Base-by-base conservation (phyloP, 2,888 invertebrate genomes). In the Hartigia nigra region DNA sequence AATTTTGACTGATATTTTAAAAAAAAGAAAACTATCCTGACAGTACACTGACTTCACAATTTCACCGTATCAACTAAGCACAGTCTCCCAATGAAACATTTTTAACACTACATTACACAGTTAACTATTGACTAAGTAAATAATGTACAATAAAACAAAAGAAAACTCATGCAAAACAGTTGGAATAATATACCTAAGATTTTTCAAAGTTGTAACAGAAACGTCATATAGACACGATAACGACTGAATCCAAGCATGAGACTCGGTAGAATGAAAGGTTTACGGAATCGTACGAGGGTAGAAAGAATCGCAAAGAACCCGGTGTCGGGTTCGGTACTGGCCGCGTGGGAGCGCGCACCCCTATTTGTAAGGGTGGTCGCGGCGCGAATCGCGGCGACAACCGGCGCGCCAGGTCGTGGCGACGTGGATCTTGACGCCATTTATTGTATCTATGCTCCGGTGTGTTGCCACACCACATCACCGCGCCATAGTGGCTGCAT, bases 361-460 rank as follows among this genome's bases (percentile, higher is more conserved):
- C 84, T 86, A 87, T 87, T 86, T 87, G 86, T 87, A 86, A 86
- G 86, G 86, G 86, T 83, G 80, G 83, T 81, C 82, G 77, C 74
- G 83, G 84, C 84, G 87, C 86, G 87, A 87, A 88, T 81, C 85
- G 86, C 86, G 39, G 39, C 39, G 85, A 85, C 85, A 84, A 84
- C 82, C 84, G 86, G 85, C 86, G 86, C 86, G 85, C 84, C 84
- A 81, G 86, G 82, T 85, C 86, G 85, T 87, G 88, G 88, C 89
- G 89, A 88, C 89, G 88, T 86, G 83, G 88, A 86, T 88, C 89
- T 89, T 88, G 89, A 89, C 89, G 89, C 89, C 89, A 86, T 86
- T 88, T 85, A 85, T 84, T 83, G 84, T 84, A 85, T 83, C 84
- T 84, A 72, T 80, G 77, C 78, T 81, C 39, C 78, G 77, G 77